Evolutionary conservation across 2,797 vertebrate genomes (phyloP).

Genomic region (Bryconaethiops microstoma): DNA sequence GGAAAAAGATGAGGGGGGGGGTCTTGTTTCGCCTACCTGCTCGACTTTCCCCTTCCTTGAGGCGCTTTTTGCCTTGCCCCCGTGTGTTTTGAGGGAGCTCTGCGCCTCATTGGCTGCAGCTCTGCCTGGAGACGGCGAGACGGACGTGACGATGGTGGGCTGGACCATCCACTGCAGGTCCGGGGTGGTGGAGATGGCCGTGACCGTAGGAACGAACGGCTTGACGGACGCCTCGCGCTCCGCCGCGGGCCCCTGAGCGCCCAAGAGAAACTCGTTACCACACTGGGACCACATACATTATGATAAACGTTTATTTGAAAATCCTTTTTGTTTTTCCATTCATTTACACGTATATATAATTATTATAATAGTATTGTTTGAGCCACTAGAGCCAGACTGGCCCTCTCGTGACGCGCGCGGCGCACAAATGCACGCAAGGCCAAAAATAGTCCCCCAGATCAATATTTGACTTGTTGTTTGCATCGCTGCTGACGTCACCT

Average conservation of each 20-base stretch:
- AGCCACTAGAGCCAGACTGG: not conserved
- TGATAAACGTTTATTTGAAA: no score
- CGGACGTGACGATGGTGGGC: conserved; percentile 88
- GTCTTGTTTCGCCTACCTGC: conserved; percentile 76
- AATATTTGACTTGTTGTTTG: conserved; percentile 89
- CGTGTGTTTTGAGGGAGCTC: conserved; percentile 75
- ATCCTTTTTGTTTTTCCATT: no score
- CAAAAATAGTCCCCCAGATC: conserved; percentile 80
- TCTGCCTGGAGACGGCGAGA: conserved; percentile 85
- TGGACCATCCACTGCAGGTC: conserved; percentile 97
- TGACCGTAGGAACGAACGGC: conserved; percentile 92
- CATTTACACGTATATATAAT: no score
- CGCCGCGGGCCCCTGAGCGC: conserved; percentile 81
- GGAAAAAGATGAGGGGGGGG: conserved; percentile 49
- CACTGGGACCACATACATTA: no score
- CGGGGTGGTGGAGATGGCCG: conserved; percentile 89
- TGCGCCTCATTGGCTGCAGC: conserved; percentile 83
- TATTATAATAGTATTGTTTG: no score
- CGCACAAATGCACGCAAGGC: conserved; percentile 63
- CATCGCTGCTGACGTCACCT: conserved; percentile 95
- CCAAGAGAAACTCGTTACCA: conserved; percentile 14
- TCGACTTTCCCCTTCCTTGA: conserved; percentile 87
- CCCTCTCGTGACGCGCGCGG: not conserved
- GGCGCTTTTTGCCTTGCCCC: conserved; percentile 83
- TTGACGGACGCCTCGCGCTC: conserved; percentile 78